phyloP scores from a whole-genome alignment of 2,797 vertebrate species.

The Leptoclinus maculatus region DNA sequence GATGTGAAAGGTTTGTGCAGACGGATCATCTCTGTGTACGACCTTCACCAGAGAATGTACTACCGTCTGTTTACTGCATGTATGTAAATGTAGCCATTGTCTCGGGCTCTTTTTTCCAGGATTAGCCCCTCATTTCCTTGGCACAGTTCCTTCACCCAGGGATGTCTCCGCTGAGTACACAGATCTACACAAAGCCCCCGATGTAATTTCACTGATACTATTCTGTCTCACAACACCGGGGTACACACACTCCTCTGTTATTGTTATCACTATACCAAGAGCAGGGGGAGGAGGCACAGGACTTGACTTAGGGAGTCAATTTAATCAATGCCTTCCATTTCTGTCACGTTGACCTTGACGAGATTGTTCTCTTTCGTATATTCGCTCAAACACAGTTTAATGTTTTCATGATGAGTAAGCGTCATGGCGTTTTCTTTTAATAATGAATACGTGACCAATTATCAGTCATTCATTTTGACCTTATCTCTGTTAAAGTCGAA shows the following conservation, averaged over 20 bases:
- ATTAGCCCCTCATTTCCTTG: constrained; percentile 77
- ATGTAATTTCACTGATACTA: constrained; percentile 76
- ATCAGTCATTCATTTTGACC: constrained; percentile 14
- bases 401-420: background rate
- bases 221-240: constrained; percentile 53
- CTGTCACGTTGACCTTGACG: constrained; percentile 37
- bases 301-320: constrained; percentile 39
- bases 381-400: background rate
- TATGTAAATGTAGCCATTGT: constrained; percentile 68
- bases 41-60: constrained; percentile 54
- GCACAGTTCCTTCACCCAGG: constrained; percentile 67
- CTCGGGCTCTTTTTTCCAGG: constrained; percentile 76
- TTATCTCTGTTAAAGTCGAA: constrained; percentile 17
- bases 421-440: background rate
- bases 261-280: constrained; percentile 51
- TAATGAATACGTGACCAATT: background rate
- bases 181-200: constrained; percentile 75
- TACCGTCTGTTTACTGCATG: constrained; percentile 56
- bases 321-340: constrained; percentile 36
- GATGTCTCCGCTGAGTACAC: constrained; percentile 72
- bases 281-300: constrained; percentile 30
- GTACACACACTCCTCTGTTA: constrained; percentile 52
- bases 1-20: constrained; percentile 6
- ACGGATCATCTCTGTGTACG: constrained; percentile 15
- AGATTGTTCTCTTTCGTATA: constrained; percentile 25